Evolutionary conservation across 2,888 invertebrate genomes (phyloP).

Genomic region (Pheosia tremula): DNA sequence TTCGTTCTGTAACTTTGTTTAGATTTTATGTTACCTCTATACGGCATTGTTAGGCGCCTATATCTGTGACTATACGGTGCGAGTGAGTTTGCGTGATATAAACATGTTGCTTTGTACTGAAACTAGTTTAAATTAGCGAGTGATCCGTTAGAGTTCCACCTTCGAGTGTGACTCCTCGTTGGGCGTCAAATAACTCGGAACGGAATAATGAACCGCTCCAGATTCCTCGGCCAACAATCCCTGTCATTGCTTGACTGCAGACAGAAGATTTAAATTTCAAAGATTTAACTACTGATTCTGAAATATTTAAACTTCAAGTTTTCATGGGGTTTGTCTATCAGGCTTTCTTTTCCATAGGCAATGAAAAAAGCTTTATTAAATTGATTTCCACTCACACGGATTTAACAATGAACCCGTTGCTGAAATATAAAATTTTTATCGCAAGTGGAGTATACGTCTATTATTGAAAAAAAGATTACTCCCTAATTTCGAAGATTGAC

Average conservation of each 20-base stretch:
- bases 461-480: slow-evolving; percentile 32
- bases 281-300: slow-evolving; percentile 43
- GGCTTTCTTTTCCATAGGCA: neutral
- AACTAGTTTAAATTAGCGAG: slow-evolving; percentile 51
- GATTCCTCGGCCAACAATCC: slow-evolving; percentile 67
- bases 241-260: slow-evolving; percentile 59
- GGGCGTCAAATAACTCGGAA: slow-evolving; percentile 73
- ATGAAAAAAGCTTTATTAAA: neutral
- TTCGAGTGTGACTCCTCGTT: slow-evolving; percentile 59
- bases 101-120: slow-evolving; percentile 53
- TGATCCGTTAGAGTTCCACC: slow-evolving; percentile 62
- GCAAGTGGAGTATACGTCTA: neutral
- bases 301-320: slow-evolving; percentile 35
- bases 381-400: no score
- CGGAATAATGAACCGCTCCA: slow-evolving; percentile 70
- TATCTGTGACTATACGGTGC: slow-evolving; percentile 31
- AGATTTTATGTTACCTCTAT: slow-evolving; percentile 69
- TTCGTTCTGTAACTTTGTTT: slow-evolving; percentile 69
- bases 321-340: slow-evolving; percentile 12
- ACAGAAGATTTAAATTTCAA: slow-evolving; percentile 58
- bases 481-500: slow-evolving; percentile 66
- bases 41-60: slow-evolving; percentile 39
- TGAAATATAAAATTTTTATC: neutral
- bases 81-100: slow-evolving; percentile 34
- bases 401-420: neutral